Evolutionary conservation across 2,797 vertebrate genomes (phyloP).

Genomic region (Sebastes minor): DNA sequence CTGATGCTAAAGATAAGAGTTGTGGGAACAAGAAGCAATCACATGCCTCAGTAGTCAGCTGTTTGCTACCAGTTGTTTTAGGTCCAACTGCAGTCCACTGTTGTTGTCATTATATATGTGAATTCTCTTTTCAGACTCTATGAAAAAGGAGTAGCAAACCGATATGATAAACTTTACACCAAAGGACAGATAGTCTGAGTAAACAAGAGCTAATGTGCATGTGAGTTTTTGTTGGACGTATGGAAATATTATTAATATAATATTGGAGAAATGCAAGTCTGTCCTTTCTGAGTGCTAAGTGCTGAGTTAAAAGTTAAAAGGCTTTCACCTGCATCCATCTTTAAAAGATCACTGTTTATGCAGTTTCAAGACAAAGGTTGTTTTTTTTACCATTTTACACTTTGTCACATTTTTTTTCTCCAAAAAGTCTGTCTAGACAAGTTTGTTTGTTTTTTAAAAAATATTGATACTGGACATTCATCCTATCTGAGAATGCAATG

Average conservation of each 20-base stretch:
- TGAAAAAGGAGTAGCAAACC: neutral
- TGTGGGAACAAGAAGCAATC: neutral
- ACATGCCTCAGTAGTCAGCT: neutral
- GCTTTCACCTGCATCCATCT: neutral
- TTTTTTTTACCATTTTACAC: neutral
- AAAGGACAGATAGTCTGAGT: neutral
- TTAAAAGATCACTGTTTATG: neutral
- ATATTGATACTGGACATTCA: neutral
- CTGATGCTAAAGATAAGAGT: slow-evolving; percentile 20
- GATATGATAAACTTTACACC: neutral
- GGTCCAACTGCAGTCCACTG: neutral
- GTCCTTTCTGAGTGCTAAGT: neutral
- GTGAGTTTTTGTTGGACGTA: neutral
- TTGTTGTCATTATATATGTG: neutral
- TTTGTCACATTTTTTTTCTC: neutral
- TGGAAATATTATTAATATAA: neutral
- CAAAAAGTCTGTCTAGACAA: neutral
- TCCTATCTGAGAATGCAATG: neutral
- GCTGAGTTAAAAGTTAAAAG: neutral
- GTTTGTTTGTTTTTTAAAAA: neutral
- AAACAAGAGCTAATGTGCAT: neutral
- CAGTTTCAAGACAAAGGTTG: neutral
- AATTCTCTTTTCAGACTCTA: neutral
- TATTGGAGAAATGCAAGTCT: neutral
- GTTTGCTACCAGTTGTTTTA: neutral